Evolutionary conservation across 2,888 invertebrate genomes (phyloP), one percentile per base, ranked within the genome.

Genomic region (Alloplasta piceator): DNA sequence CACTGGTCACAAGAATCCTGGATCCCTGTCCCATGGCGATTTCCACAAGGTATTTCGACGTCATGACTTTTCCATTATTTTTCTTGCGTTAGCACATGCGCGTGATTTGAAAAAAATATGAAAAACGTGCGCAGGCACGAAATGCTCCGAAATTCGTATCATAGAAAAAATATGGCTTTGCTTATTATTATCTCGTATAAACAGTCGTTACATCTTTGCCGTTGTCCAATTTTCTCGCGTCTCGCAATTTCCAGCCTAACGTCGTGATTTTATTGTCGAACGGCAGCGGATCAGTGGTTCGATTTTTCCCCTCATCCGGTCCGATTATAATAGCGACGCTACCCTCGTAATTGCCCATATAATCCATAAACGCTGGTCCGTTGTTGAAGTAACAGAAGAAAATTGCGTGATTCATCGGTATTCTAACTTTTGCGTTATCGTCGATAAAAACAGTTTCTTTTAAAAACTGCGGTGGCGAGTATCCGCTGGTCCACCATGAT

Each of bases 311-410:
- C 26, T 94, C 92, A 1, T 92, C 93, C 0, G 97, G 97, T 0
- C 97, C 97, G 81, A 97, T 95, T 12, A 97, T 95, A 86, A 97
- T 93, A 68, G 98, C 90, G 79, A 95, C 93, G 48, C 93, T 92
- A 41, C 98, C 96, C 38, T 92, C 88, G 90, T 95, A 96, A 87
- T 93, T 89, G 84, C 94, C 90, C 78, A 97, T 91, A 87, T 97
- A 97, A 7, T 95, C 92, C 9, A 93, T 88, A 91, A 97, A 97
- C 26, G 96, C 96, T 0, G 88, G 85, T 6, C 94, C 93, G 87
- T 96, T 94, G 88, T 97, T 97, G 87, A 97, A 97, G 87, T 97
- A 97, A 88, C 97, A 97, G 90, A 97, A 97, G 63, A 97, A 88
- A 68, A 97, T 87, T 0, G 96, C 96, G 75, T 94, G 94, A 55